Evolutionary conservation across 2,113 vertebrate species (phyloP), one percentile per base, ranked within the genome.

Genomic region (Hemiprocne comata): DNA sequence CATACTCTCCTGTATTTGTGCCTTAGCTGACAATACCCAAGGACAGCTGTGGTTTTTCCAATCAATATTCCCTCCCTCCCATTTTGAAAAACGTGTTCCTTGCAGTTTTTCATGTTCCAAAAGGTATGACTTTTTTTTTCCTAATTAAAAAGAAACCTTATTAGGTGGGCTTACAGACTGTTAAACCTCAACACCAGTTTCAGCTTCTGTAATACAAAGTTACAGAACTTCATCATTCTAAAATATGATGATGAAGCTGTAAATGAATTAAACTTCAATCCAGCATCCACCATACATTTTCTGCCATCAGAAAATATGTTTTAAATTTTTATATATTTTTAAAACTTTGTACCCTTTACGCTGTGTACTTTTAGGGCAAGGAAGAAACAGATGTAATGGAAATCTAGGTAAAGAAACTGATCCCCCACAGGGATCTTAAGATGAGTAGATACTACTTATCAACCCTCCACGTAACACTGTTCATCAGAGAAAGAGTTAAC

Each of bases 1-100:
- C 11, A 3, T 5, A 4, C 33, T 1, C 17, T 5, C 61, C 48
- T 6, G 0, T 28, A n/a, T 38, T 25, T 34, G 25, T 21, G 33
- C 31, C 24, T 21, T 4, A n/a, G 38, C 1, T 21, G 36, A 1
- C 18, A 36, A 29, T 3, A 29, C 58, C 42, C n/a, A 18, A 36
- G 21, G 9, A 4, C 16, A 23, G 26, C 1, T 20, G 13, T 2
- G 3, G 17, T 34, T 36, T 36, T 84, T 38, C 33, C 69, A 60
- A 21, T 19, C 50, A 24, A 44, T 70, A 2, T 13, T 44, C 34
- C 34, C 57, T 33, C 48, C 62, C 13, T n/a, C n/a, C 4, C 6
- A 13, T 29, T 50, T 42, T 46, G 15, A 62, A 34, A 62, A 46
- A 34, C 16, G 13, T 1, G 2, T 14, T 73, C 60, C 17, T 83